Conservation (phyloP, 1,140 invertebrate genomes). For the Listronotus bonariensis region DNA sequence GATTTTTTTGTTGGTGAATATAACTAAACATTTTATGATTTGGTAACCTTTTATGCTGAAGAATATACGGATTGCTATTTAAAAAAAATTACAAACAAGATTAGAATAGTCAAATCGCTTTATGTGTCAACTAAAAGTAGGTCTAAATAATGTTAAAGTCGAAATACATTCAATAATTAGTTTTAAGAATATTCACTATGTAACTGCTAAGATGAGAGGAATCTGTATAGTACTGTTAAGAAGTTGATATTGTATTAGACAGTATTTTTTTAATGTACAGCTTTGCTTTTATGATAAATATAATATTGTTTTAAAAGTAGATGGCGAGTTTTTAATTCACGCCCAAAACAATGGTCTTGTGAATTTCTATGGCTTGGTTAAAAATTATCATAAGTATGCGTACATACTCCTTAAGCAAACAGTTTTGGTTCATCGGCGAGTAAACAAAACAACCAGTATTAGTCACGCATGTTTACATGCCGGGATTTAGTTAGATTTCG, state of each 20-base stretch:
- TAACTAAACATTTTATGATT: background rate
- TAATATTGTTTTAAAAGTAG: conserved; percentile 32
- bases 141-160: conserved; percentile 35
- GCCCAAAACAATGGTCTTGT: too few relatives aligned
- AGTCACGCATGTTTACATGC: too few relatives aligned
- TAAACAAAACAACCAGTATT: too few relatives aligned
- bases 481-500: too few relatives aligned
- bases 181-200: conserved; percentile 40
- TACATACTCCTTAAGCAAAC: too few relatives aligned
- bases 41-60: background rate
- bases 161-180: conserved; percentile 52
- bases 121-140: conserved; percentile 37
- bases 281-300: conserved; percentile 51
- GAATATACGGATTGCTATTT: background rate
- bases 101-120: conserved; percentile 27
- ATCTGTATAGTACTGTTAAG: conserved; percentile 49
- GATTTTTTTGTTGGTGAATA: too few relatives aligned
- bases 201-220: conserved; percentile 35
- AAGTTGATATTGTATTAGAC: conserved; percentile 49
- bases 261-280: conserved; percentile 55
- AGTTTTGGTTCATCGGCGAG: too few relatives aligned
- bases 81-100: background rate
- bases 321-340: too few relatives aligned
- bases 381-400: too few relatives aligned
- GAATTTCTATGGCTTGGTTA: too few relatives aligned